Base-by-base conservation (phyloP, 2,113 vertebrate genomes). In the Salminus brasiliensis region DNA sequence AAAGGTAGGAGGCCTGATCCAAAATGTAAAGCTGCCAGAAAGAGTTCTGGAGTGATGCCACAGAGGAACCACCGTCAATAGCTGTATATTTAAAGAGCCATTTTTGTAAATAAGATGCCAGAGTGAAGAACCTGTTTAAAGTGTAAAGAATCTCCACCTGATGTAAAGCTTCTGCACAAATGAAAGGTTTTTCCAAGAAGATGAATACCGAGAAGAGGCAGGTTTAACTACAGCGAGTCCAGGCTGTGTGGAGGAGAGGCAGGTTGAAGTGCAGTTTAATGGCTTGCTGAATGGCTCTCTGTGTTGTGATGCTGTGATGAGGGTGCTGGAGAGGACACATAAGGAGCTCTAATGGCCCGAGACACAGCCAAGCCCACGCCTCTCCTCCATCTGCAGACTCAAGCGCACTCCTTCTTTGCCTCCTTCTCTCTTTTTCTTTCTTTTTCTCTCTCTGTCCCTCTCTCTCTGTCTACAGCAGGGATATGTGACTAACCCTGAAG, bases 291-390 rank as follows among this genome's bases (percentile, higher is more conserved):
- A 81, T 74, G 70, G 66, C 53, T 78, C 74, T 74, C 45, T 71
- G 78, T 80, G 67, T 78, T 72, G 70, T 5, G 21, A n/a, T 49
- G 60, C 57, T 52, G 47, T 80, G 76, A 84, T 78, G 70, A 70
- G 69, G 80, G 57, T 70, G 63, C 52, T 71, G 53, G 65, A 81
- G 79, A 78, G 55, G 25, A 66, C 62, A 77, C 83, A 78, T 84
- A 81, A 81, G 73, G 39, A 83, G 79, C 70, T 45, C 59, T 80
- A 84, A 84, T 84, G 83, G 79, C 47, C 74, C 72, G 75, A 78
- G 63, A 81, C 74, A 78, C 69, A 23, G 74, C 63, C 62, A 77
- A 76, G 71, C 69, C 53, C 45, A 63, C 49, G 36, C 34, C 43
- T 79, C 57, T 60, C 55, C 55, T 11, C 34, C 49, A 41, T 23